Evolutionary conservation across 2,888 invertebrate species (phyloP).

Genomic region (Tribolium freemani): DNA sequence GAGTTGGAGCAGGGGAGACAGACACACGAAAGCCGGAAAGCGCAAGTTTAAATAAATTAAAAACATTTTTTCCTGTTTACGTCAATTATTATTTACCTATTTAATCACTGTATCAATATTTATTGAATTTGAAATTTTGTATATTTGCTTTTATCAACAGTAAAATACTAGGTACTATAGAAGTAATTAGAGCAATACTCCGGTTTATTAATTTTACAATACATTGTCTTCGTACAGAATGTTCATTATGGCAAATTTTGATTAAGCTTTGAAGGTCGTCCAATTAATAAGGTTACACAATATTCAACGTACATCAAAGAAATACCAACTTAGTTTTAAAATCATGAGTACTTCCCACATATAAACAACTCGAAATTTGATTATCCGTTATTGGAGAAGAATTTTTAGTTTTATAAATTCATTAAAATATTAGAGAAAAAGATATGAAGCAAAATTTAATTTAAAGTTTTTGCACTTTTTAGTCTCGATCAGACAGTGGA

Average conservation of each 20-base stretch:
- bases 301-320: constrained; percentile 28
- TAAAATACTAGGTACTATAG: not conserved
- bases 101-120: not conserved
- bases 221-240: constrained; percentile 9
- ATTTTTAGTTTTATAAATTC: not conserved
- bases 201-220: constrained; percentile 15
- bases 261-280: constrained; percentile 7
- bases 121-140: not conserved
- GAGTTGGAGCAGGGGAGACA: not conserved
- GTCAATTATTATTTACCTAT: not conserved
- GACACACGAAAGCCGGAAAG: not conserved
- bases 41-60: not conserved
- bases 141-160: not conserved
- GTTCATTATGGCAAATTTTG: constrained; percentile 18
- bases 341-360: not conserved
- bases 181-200: not conserved
- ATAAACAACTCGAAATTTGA: not conserved
- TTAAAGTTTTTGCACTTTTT: not conserved
- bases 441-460: not conserved
- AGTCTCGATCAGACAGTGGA: not conserved
- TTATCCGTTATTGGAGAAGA: not conserved
- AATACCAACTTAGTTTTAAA: constrained; percentile 3
- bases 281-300: constrained; percentile 6
- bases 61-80: not conserved
- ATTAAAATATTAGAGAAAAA: not conserved